phyloP scores from a whole-genome alignment of 1,140 invertebrate genomes.

The Drosophila aff. region DNA sequence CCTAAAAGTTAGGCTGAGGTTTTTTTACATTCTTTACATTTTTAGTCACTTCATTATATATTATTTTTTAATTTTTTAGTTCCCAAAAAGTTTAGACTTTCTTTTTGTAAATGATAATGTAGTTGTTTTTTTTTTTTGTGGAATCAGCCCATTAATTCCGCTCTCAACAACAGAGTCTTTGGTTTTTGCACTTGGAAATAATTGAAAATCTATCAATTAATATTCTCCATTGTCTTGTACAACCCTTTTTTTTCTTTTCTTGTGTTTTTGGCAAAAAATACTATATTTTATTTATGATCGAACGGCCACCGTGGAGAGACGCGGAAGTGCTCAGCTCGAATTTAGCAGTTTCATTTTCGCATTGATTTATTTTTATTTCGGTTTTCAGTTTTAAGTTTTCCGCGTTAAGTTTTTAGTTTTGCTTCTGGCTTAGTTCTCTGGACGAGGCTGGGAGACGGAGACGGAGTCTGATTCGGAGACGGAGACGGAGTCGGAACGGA shows the following conservation, averaged over 20 bases:
- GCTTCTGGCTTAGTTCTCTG: constrained; percentile 23
- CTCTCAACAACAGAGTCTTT: constrained; percentile 4
- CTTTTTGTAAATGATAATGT: background rate
- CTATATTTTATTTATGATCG: constrained; percentile 26
- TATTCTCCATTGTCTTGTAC: constrained; percentile 53
- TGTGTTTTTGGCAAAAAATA: constrained; percentile 36
- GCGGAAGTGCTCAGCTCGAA: constrained; percentile 11
- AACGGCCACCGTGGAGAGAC: constrained; percentile 9
- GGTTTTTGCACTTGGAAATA: constrained; percentile 33
- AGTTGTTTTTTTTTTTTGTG: background rate
- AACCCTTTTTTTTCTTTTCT: constrained; percentile 3
- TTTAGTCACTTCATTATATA: constrained; percentile 1
- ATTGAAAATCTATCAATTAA: constrained; percentile 27
- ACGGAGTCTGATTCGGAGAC: constrained; percentile 7
- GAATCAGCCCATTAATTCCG: constrained; percentile 14
- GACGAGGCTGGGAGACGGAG: constrained; percentile 25
- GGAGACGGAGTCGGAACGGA: constrained; percentile 25
- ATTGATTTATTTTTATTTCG: constrained; percentile 39
- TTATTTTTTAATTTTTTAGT: no score
- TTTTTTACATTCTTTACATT: background rate
- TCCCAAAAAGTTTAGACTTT: no score
- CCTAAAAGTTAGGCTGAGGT: background rate
- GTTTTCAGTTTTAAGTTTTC: constrained; percentile 27
- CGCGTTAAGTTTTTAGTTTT: constrained; percentile 35
- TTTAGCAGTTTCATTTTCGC: constrained; percentile 35